phyloP scores from a whole-genome alignment of 2,113 vertebrate genomes.

The Ptyas mucosa region DNA sequence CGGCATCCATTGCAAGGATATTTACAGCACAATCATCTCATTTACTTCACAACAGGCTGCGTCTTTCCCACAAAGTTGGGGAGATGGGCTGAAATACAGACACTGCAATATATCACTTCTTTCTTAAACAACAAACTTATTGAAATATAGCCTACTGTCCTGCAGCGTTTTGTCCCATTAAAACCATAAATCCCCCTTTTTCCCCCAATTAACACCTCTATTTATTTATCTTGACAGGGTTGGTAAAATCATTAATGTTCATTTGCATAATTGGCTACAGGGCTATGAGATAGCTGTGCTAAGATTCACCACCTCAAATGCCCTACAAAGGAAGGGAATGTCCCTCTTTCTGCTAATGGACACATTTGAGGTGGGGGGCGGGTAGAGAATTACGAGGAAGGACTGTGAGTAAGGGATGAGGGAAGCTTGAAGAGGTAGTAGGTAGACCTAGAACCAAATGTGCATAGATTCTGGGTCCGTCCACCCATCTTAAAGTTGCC shows the following conservation, averaged over 20 bases:
- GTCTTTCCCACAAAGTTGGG: constrained; percentile 38
- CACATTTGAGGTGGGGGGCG: not conserved
- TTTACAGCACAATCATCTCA: constrained; percentile 43
- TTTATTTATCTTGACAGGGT: constrained; percentile 36
- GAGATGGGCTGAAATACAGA: constrained; percentile 37
- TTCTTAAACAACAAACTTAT: constrained; percentile 30
- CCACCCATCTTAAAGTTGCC: not conserved
- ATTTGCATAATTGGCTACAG: not conserved
- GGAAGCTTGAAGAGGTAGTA: not conserved
- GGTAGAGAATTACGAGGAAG: not conserved
- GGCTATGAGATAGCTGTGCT: not conserved
- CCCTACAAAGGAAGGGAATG: not conserved
- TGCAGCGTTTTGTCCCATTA: constrained; percentile 33
- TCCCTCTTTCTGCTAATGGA: not conserved
- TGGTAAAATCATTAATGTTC: constrained; percentile 22
- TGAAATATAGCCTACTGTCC: constrained; percentile 40
- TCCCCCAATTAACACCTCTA: constrained; percentile 38
- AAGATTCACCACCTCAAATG: not conserved
- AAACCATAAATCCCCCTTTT: constrained; percentile 43
- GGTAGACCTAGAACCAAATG: not conserved
- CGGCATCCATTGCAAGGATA: constrained; percentile 38
- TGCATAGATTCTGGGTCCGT: not conserved
- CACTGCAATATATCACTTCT: constrained; percentile 16
- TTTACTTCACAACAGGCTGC: constrained; percentile 43
- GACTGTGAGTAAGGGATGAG: not conserved